Base-by-base conservation (phyloP, 2,797 vertebrate species). In the Nothura maculosa region DNA sequence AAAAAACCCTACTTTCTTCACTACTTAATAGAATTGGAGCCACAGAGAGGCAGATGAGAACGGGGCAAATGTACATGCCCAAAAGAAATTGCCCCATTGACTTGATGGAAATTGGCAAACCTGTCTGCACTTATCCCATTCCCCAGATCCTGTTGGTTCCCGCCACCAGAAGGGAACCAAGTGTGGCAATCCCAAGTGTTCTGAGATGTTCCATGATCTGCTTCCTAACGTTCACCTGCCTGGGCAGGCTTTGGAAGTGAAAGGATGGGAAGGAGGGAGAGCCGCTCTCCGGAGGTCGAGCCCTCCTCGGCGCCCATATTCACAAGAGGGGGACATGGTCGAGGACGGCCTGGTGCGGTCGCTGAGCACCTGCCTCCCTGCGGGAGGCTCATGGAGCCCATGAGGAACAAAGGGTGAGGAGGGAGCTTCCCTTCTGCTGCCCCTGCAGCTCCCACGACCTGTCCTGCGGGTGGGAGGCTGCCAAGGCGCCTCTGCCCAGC, bases 51-150 rank as follows among this genome's bases (percentile, higher is more conserved):
- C 2, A n/a, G 7, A 2, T 25, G 3, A 22, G 11, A 67, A 66
- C 10, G 2, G 7, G 10, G 1, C 3, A 78, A 78, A 34, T 0
- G 0, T 6, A 10, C 54, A 32, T 38, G 75, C 58, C 28, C 54
- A 68, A n/a, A 18, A 45, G 7, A 36, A 70, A 25, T 28, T 89
- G 48, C 73, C 22, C 43, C 48, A 64, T 27, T 52, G 62, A 43
- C 52, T 8, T 48, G 5, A 66, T 47, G 55, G 15, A 83, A 89
- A 43, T 28, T 19, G 16, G 70, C 19, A 14, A 58, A 14, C 21
- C 40, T 58, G 45, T 58, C 40, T 58, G 54, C 70, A 20, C 8
- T 16, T 47, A 47, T 18, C 22, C 45, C 21, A 10, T 24, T 42
- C 55, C 43, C 55, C 54, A 45, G 54, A 73, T 22, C 10, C 5